phyloP scores from a whole-genome alignment of 2,888 invertebrate genomes.

The Amblyteles armatorius region DNA sequence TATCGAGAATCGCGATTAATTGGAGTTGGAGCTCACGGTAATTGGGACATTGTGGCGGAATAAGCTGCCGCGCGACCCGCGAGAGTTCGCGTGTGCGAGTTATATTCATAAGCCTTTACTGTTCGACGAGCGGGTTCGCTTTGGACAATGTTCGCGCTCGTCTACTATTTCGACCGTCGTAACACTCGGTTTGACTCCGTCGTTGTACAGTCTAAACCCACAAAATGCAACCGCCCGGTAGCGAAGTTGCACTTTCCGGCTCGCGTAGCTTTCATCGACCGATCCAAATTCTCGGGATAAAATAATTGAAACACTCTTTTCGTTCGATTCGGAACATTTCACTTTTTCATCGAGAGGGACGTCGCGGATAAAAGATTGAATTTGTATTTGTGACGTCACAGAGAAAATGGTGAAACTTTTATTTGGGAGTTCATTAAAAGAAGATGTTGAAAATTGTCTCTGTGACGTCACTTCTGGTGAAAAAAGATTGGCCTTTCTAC shows the following conservation, averaged over 20 bases:
- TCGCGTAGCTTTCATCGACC: too few species aligned
- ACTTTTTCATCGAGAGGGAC: too few species aligned
- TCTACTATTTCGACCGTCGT: neutral
- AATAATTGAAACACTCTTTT: too few species aligned
- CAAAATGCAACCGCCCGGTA: neutral
- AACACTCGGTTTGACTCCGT: conserved; percentile 10
- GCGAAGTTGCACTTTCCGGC: neutral
- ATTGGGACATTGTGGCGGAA: conserved; percentile 55
- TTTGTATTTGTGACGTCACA: too few species aligned
- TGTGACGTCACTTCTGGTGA: too few species aligned
- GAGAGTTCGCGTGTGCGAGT: conserved; percentile 16
- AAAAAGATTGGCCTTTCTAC: too few species aligned
- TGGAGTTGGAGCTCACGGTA: conserved; percentile 47
- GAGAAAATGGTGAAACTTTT: too few species aligned
- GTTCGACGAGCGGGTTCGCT: conserved; percentile 40
- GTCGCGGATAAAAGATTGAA: too few species aligned
- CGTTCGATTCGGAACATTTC: too few species aligned
- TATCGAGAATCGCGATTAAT: conserved; percentile 51
- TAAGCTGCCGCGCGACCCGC: conserved; percentile 23
- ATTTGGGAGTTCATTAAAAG: too few species aligned
- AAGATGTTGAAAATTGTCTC: too few species aligned
- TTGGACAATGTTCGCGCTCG: conserved; percentile 26
- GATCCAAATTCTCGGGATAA: too few species aligned
- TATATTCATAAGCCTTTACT: conserved; percentile 13
- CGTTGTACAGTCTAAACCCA: neutral